These are phyloP conservation scores for Hypomecis punctinalis DNA, from an alignment of 2,888 invertebrate genomes.

Conservation along the genomic window DNA sequence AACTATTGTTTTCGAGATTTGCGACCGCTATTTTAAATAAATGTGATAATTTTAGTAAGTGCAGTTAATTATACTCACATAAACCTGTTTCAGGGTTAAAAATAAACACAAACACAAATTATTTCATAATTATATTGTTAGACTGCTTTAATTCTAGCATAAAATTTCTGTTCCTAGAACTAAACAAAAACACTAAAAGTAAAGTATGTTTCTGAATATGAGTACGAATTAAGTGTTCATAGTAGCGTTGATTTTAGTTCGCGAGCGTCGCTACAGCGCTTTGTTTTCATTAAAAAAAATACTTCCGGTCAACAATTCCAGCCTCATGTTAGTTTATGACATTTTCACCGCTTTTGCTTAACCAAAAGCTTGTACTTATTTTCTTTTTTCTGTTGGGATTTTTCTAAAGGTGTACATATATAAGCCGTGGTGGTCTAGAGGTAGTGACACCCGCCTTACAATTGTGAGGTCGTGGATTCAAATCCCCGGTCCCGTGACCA, in stretches of 20 bases:
- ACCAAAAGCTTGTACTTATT: neutral
- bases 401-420: neutral
- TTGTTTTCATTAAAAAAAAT: slow-evolving; percentile 33
- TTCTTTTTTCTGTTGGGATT: neutral
- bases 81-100: no score
- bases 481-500: no score
- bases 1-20: no score
- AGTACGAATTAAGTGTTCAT: slow-evolving; percentile 44
- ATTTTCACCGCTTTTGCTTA: slow-evolving; percentile 23
- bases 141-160: neutral
- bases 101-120: no score
- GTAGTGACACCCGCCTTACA: no score
- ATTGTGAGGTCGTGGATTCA: no score
- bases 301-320: slow-evolving; percentile 41
- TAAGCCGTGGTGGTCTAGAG: no score
- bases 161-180: neutral
- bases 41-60: no score
- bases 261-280: slow-evolving; percentile 34
- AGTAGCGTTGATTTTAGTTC: slow-evolving; percentile 41
- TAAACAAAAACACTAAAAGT: slow-evolving; percentile 8
- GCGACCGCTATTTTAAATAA: no score
- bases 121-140: no score
- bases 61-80: no score
- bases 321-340: slow-evolving; percentile 37
- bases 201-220: slow-evolving; percentile 20